Evolutionary conservation across 1,140 invertebrate genomes (phyloP).

Genomic region (Sycophila sp.): DNA sequence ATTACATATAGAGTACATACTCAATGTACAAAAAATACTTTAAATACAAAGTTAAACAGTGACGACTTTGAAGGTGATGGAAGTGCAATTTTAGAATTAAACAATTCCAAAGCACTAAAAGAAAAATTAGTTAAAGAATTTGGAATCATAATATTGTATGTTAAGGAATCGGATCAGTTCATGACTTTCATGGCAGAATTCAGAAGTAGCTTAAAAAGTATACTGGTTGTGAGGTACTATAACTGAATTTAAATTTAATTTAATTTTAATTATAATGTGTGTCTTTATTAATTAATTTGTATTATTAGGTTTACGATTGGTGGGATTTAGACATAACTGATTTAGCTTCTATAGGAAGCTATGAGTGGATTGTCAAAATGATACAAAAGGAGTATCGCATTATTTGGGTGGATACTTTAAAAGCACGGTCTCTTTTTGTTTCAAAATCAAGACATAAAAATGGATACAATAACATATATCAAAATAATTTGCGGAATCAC

Average conservation of each 20-base stretch:
- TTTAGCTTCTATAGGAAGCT: constrained; percentile 49
- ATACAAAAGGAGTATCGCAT: constrained; percentile 42
- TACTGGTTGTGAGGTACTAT: constrained; percentile 44
- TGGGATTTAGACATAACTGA: constrained; percentile 46
- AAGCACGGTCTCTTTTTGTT: constrained; percentile 38
- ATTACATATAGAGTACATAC: neutral
- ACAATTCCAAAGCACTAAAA: constrained; percentile 8
- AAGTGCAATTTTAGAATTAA: constrained; percentile 9
- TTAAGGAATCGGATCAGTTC: constrained; percentile 45
- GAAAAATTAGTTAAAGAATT: constrained; percentile 21
- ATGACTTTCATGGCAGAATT: constrained; percentile 51
- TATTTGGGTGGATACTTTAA: constrained; percentile 52
- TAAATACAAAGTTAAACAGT: constrained; percentile 4
- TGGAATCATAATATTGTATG: constrained; percentile 51
- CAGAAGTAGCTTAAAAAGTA: constrained; percentile 42
- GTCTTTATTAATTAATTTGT: too few species aligned
- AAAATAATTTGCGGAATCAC: constrained; percentile 16
- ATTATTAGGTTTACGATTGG: constrained; percentile 52
- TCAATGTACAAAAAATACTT: constrained; percentile 6
- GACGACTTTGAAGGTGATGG: constrained; percentile 5
- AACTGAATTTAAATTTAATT: neutral
- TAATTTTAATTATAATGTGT: neutral
- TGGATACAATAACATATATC: constrained; percentile 30
- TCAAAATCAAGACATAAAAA: constrained; percentile 21
- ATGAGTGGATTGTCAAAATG: constrained; percentile 49